These are phyloP conservation scores for Coregonus sp. DNA, from an alignment of 2,797 vertebrate species.

Conservation along the genomic window DNA sequence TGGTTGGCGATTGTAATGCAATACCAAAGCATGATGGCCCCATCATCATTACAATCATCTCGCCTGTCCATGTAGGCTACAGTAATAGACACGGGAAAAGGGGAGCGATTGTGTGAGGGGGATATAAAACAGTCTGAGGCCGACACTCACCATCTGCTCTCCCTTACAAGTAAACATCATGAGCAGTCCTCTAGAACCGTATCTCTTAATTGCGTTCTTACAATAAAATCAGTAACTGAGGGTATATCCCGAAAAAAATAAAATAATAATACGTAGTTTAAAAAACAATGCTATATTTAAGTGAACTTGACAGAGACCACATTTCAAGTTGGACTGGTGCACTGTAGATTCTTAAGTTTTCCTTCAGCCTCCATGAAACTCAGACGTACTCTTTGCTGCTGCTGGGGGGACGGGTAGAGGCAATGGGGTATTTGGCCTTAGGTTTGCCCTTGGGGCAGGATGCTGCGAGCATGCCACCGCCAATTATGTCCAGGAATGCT, in stretches of 20 bases:
- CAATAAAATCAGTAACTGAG: not conserved
- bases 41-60: too few species aligned
- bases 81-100: not conserved
- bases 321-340: slow-evolving; percentile 1
- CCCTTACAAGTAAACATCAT: slow-evolving; percentile 44
- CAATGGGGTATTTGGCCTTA: slow-evolving; percentile 65
- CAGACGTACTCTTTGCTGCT: slow-evolving; percentile 84
- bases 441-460: slow-evolving; percentile 74
- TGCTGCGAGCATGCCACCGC: slow-evolving; percentile 81
- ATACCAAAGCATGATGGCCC: not conserved
- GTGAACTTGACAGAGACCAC: slow-evolving; percentile 24
- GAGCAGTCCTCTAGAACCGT: slow-evolving; percentile 32
- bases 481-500: slow-evolving; percentile 76
- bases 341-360: slow-evolving; percentile 2
- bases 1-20: not conserved
- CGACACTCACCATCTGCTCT: slow-evolving; percentile 10
- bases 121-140: not conserved
- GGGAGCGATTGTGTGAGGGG: not conserved
- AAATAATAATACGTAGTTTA: slow-evolving; percentile 20
- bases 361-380: slow-evolving; percentile 30
- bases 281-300: slow-evolving; percentile 15
- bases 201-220: slow-evolving; percentile 42
- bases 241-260: slow-evolving; percentile 28
- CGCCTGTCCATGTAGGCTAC: slow-evolving; percentile 6
- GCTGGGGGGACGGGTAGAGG: slow-evolving; percentile 65